Conservation (phyloP, 2,888 invertebrate species). For the Eristalinus aeneus region DNA sequence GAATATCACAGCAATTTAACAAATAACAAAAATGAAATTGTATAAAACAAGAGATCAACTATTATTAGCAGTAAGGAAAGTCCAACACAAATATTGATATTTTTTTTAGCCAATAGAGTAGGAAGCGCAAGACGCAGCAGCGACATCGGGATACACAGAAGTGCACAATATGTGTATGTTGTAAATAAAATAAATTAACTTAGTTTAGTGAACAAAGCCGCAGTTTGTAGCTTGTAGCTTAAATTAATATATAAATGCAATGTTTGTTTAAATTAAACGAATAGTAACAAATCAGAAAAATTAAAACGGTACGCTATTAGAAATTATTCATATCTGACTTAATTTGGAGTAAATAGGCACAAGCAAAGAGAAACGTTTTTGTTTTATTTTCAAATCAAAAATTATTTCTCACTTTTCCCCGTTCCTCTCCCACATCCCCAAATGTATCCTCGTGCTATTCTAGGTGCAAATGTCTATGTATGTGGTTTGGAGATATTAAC, state of each 20-base stretch:
- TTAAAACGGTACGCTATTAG: slow-evolving; percentile 6
- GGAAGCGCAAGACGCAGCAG: neutral
- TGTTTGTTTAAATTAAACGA: slow-evolving; percentile 69
- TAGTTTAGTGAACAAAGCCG: slow-evolving; percentile 32
- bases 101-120: slow-evolving; percentile 48
- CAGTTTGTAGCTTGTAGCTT: slow-evolving; percentile 51
- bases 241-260: slow-evolving; percentile 49
- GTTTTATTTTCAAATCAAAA: slow-evolving; percentile 9
- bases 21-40: no score
- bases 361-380: neutral
- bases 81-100: slow-evolving; percentile 55
- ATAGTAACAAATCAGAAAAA: slow-evolving; percentile 34
- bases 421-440: neutral
- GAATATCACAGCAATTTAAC: slow-evolving; percentile 41
- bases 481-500: slow-evolving; percentile 23
- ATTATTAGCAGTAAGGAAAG: slow-evolving; percentile 49
- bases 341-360: slow-evolving; percentile 22
- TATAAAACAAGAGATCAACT: slow-evolving; percentile 7
- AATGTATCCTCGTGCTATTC: neutral
- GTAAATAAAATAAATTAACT: slow-evolving; percentile 52
- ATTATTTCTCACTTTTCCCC: neutral
- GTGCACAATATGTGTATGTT: slow-evolving; percentile 17
- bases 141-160: neutral
- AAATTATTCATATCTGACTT: slow-evolving; percentile 55
- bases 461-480: neutral